phyloP scores from a whole-genome alignment of 2,113 vertebrate genomes.

The Pangasianodon hypophthalmus region DNA sequence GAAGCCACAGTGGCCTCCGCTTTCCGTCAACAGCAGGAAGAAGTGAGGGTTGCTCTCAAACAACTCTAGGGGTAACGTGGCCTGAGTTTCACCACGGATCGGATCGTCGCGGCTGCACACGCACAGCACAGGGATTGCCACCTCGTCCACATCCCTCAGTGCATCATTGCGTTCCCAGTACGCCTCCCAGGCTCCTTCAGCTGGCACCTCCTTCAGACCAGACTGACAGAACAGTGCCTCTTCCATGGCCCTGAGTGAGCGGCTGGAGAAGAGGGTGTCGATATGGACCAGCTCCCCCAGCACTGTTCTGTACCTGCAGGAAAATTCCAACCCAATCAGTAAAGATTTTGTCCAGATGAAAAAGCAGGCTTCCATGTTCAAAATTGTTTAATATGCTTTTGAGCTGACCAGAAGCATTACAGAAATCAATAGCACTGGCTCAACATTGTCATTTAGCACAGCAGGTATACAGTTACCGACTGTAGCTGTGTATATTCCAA shows the following conservation, averaged over 20 bases:
- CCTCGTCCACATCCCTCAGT: constrained; percentile 79
- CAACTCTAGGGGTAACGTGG: constrained; percentile 76
- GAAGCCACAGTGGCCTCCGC: constrained; percentile 80
- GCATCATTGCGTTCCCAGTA: constrained; percentile 84
- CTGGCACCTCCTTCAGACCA: constrained; percentile 36
- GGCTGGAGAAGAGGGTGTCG: constrained; percentile 73
- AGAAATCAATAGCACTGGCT: constrained; percentile 61
- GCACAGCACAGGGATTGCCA: constrained; percentile 78
- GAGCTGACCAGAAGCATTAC: constrained; percentile 47
- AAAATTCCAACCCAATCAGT: constrained; percentile 37
- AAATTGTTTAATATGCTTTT: constrained; percentile 52
- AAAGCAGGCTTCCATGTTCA: constrained; percentile 44
- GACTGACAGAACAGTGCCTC: constrained; percentile 76
- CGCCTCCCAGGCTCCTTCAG: constrained; percentile 69
- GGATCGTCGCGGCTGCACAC: constrained; percentile 78
- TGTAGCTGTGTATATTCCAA: not conserved
- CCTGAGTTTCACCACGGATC: constrained; percentile 69
- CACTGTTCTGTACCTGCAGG: constrained; percentile 74
- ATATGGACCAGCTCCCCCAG: constrained; percentile 70
- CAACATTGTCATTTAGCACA: constrained; percentile 56
- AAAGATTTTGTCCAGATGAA: constrained; percentile 39
- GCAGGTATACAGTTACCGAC: constrained; percentile 50
- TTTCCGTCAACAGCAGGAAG: constrained; percentile 76
- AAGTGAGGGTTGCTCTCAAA: constrained; percentile 83
- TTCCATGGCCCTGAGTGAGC: constrained; percentile 73